Base-by-base conservation (phyloP, 1,140 invertebrate species). In the Bombus confusus region DNA sequence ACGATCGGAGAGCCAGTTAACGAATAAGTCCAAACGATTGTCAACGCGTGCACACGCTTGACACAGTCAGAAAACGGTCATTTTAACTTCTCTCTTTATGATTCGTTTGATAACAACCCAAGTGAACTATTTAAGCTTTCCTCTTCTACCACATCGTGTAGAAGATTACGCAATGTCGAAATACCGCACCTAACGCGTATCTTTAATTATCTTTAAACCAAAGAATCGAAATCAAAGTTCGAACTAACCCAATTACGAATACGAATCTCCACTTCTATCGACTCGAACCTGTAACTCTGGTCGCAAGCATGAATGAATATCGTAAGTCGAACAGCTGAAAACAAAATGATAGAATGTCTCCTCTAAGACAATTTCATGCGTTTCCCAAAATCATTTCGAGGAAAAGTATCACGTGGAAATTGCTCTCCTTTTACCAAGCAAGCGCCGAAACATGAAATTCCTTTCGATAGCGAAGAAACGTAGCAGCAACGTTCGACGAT, bases 371-470 rank as follows among this genome's bases (percentile, higher is more conserved):
- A 68, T 10, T 68, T 3, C 31, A 22, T 37, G 0, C 9, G 5
- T 8, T 18, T 18, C 1, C 13, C 0, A n/a, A 52, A 52, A 2
- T 18, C n/a, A 3, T 66, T 66, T 66, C 62, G n/a, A 31, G 10
- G 12, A 18, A 13, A 31, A 66, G 18, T 15, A 31, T 31, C 62
- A 8, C 1, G 18, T 34, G n/a, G 15, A 34, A 18, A 18, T 15
- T 5, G 6, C n/a, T 13, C 6, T 66, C 0, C 2, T 34, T 31
- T n/a, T 31, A 34, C 6, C 0, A n/a, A n/a, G 1, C 5, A 52
- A 52, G 1, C 47, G 8, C 28, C 12, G 28, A n/a, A 28, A 22
- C 18, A 15, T 12, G 15, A 68, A 68, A 37, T 68, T 66, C 62
- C 4, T 66, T 3, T 18, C 22, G 59, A n/a, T 12, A 22, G 15